phyloP scores from a whole-genome alignment of 2,888 invertebrate genomes.

The Lamproptera curius region DNA sequence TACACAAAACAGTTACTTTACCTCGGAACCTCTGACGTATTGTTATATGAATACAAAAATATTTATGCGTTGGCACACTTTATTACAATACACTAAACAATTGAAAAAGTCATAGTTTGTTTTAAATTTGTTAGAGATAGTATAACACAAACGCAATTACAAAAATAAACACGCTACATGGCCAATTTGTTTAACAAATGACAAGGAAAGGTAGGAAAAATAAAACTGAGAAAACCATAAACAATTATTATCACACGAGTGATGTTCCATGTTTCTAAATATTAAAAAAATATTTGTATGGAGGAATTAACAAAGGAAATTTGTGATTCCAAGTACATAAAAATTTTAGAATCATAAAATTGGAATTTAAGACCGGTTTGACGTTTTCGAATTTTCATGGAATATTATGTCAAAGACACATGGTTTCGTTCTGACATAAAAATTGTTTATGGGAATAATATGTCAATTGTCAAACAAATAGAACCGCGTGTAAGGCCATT shows the following conservation, averaged over 20 bases:
- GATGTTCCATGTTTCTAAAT: too few species aligned
- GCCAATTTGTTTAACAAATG: conserved; percentile 5
- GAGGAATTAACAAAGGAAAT: too few species aligned
- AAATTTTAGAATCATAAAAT: too few species aligned
- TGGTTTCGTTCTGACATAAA: background rate
- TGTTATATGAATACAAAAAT: background rate
- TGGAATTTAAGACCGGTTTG: too few species aligned
- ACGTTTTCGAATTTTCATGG: too few species aligned
- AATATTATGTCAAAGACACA: background rate
- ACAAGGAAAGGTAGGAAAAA: too few species aligned
- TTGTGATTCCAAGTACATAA: too few species aligned
- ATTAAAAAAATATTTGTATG: too few species aligned
- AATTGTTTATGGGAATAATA: background rate
- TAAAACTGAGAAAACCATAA: background rate
- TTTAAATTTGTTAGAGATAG: conserved; percentile 1
- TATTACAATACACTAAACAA: background rate
- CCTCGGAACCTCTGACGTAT: conserved; percentile 10
- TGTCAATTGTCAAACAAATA: conserved; percentile 12
- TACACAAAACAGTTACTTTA: conserved; percentile 17
- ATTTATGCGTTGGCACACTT: background rate
- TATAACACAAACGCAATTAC: conserved; percentile 5
- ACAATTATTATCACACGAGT: too few species aligned
- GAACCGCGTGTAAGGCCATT: conserved; percentile 6
- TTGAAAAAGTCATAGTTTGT: conserved; percentile 6
- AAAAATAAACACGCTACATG: conserved; percentile 20